phyloP scores from a whole-genome alignment of 2,888 invertebrate genomes.

The Drosophila borealis region DNA sequence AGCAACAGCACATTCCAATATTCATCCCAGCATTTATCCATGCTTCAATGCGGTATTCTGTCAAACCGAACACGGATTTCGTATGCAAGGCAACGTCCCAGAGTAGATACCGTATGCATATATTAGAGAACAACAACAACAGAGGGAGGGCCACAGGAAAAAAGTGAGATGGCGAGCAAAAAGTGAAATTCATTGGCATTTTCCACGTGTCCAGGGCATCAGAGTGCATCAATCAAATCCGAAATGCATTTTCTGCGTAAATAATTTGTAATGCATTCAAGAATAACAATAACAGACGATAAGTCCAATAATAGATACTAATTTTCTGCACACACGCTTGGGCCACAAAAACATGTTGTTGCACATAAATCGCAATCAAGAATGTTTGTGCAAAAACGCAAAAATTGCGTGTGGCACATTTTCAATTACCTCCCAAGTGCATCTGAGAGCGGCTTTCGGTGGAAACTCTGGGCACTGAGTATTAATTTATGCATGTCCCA shows the following conservation, averaged over 20 bases:
- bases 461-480: conserved; percentile 8
- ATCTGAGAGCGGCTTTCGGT: neutral
- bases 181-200: conserved; percentile 74
- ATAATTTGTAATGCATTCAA: conserved; percentile 43
- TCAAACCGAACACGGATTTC: conserved; percentile 52
- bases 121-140: conserved; percentile 35
- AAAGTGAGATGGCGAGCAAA: conserved; percentile 27
- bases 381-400: conserved; percentile 10
- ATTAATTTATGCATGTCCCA: conserved; percentile 56
- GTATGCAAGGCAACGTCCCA: conserved; percentile 60
- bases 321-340: conserved; percentile 10
- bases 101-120: conserved; percentile 49
- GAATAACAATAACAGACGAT: conserved; percentile 27
- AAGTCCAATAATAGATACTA: conserved; percentile 25
- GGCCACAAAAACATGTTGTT: conserved; percentile 9
- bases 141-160: neutral
- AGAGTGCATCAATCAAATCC: conserved; percentile 73
- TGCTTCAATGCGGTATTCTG: conserved; percentile 61
- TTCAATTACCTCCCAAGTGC: conserved; percentile 27
- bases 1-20: conserved; percentile 23
- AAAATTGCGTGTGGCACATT: conserved; percentile 32
- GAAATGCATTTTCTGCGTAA: conserved; percentile 58
- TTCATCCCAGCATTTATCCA: conserved; percentile 26
- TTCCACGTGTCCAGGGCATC: conserved; percentile 61
- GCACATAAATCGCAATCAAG: conserved; percentile 48